Base-by-base conservation (phyloP, 1,140 invertebrate species). In the Trissolcus basalis region DNA sequence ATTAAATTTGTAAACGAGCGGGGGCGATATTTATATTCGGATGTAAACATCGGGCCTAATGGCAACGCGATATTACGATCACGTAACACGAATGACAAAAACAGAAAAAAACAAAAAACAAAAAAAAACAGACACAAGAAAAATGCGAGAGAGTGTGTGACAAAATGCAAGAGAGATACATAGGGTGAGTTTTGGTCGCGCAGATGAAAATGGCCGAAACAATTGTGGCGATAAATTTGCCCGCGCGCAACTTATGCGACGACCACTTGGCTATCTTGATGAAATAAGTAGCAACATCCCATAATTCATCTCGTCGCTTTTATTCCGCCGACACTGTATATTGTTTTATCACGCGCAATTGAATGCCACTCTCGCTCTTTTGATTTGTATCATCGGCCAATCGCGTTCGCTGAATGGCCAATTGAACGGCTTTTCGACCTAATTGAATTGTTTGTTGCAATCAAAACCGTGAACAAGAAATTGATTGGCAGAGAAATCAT, bases 261-360 rank as follows among this genome's bases (percentile, higher is more conserved):
- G 44, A 47, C 41, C 54, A 49, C 67, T 59, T 77, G 65, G 15
- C 44, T 68, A 74, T 65, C 70, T 65, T 81, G 77, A 83, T 84
- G 72, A 73, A 82, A 83, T 83, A 83, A 85, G 78, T 74, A 78
- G 76, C 77, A 61, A 80, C 83, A 82, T 84, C 83, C 82, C 79
- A 77, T 78, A 81, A 58, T 78, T 78, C 72, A 77, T 79, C 64
- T 70, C 65, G 71, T 78, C 77, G 59, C 65, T 4, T 51, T 78
- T 77, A 70, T 79, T 82, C 68, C 14, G 69, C 59, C 59, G 53
- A 19, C 72, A 53, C 14, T 75, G 36, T 39, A n/a, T n/a, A 63
- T 68, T 64, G 58, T 69, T 76, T 76, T 59, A 69, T 65, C 54
- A 54, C 32, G 65, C 44, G 73, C 55, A 60, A 76, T 67, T 74